These are phyloP conservation scores for Typhlomys cinereus DNA, from an alignment of 2,113 vertebrate genomes.

Conservation along the genomic window DNA sequence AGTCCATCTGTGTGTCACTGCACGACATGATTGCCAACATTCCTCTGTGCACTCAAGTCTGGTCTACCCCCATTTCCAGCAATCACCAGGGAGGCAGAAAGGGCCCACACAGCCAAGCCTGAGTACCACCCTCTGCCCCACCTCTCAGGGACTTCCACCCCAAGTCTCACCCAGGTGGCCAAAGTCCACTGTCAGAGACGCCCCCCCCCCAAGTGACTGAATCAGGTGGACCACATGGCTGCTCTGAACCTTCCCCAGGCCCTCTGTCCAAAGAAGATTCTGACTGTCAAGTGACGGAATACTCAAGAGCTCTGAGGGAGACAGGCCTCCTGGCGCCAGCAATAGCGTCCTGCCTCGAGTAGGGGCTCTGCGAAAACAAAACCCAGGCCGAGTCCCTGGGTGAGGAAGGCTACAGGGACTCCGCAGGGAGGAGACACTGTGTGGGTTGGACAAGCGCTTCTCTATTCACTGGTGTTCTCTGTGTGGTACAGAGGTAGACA, in stretches of 20 bases:
- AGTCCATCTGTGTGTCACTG: neutral
- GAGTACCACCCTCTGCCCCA: neutral
- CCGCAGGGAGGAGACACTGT: neutral
- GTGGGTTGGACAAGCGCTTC: too few species aligned
- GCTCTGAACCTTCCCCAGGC: neutral
- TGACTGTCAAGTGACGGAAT: neutral
- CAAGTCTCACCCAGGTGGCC: too few species aligned
- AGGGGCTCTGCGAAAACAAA: too few species aligned
- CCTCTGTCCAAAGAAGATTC: neutral
- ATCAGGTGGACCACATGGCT: neutral
- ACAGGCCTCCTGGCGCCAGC: neutral
- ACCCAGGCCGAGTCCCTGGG: neutral
- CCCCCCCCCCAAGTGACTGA: accelerated
- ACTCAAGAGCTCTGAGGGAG: neutral
- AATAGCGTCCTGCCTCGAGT: neutral
- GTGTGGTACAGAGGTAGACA: neutral
- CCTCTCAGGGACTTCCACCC: accelerated
- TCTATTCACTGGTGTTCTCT: too few species aligned
- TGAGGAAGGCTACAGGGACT: neutral
- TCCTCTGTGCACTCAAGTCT: neutral
- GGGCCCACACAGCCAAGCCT: neutral
- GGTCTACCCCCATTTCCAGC: neutral
- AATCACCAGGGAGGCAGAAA: accelerated
- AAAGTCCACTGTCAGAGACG: neutral
- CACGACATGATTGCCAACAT: neutral